Base-by-base conservation (phyloP, 2,888 invertebrate genomes). In the Tenthredo distinguenda region DNA sequence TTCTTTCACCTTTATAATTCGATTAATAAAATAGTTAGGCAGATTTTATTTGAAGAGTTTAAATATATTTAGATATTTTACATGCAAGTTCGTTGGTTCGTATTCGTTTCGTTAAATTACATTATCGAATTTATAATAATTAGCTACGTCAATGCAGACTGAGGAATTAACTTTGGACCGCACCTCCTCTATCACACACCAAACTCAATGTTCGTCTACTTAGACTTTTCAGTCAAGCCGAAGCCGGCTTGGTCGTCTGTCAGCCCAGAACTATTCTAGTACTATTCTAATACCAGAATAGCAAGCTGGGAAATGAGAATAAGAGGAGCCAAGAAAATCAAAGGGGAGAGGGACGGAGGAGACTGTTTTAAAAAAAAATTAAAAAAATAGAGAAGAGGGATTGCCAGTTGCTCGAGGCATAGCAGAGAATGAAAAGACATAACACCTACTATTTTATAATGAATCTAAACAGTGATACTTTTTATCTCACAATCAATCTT, bases 241-340 rank as follows among this genome's bases (percentile, higher is more conserved):
- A 83, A 47, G 83, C 83, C 83, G 68, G 83, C 26, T 83, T 7
- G 83, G 71, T 68, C 26, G 83, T 71, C 71, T 83, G 83, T 83
- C 83, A 83, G 83, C 83, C 83, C 83, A 47, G 81, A 83, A 83
- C 83, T 83, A 83, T 83, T 83, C 83, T 83, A 83, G 83, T 83
- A 83, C 83, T 83, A 83, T 68, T 68, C 68, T 83, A 83, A 50
- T 65, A 83, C 83, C 40, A 71, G 50, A 83, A 83, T 83, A 83
- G 68, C 83, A 71, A 68, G 83, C 83, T 68, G 83, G 83, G 68
- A 83, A 83, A 83, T 83, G 71, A 83, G 83, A 83, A 83, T 83
- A 71, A 50, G 68, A 68, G 83, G 83, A 83, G 83, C 83, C 68
- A 71, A 83, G 83, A 83, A 83, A 83, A 37, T 71, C 68, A 37